Evolutionary conservation across 1,140 invertebrate species (phyloP).

Genomic region (Nylanderia fulva): DNA sequence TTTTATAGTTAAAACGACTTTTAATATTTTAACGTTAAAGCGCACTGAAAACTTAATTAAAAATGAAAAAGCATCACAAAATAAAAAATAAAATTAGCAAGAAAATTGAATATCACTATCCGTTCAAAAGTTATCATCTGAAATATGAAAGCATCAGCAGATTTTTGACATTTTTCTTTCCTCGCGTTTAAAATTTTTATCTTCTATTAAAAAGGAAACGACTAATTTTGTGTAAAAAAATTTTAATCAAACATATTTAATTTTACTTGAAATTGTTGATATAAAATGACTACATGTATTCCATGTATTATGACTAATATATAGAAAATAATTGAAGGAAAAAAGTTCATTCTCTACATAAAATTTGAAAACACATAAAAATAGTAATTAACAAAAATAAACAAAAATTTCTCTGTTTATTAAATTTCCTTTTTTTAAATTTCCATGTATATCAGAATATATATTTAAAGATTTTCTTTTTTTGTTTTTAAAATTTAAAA

Average conservation of each 20-base stretch:
- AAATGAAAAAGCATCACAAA: too few species aligned
- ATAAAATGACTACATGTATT: background rate
- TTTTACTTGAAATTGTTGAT: background rate
- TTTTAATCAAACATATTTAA: background rate
- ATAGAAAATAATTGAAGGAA: background rate
- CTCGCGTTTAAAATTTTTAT: constrained; percentile 2
- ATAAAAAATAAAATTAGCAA: background rate
- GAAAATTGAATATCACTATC: background rate
- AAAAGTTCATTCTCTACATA: background rate
- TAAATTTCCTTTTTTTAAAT: background rate
- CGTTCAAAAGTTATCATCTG: background rate
- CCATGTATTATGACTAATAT: background rate
- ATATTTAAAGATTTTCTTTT: background rate
- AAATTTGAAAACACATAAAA: background rate
- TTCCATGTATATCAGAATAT: background rate
- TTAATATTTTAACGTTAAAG: background rate
- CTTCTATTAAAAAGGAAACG: background rate
- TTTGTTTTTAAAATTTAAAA: constrained; percentile 1
- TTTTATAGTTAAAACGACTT: background rate
- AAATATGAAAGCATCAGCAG: background rate
- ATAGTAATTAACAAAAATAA: background rate
- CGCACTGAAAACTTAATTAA: too few species aligned
- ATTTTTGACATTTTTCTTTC: background rate
- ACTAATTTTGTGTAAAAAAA: background rate
- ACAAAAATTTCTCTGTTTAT: background rate